A percentile compares a stretch with the other conserved stretches of the same genome.
These are phyloP conservation scores for Catonia carolina DNA, from an alignment of 2,888 invertebrate genomes.

Conservation along the genomic window DNA sequence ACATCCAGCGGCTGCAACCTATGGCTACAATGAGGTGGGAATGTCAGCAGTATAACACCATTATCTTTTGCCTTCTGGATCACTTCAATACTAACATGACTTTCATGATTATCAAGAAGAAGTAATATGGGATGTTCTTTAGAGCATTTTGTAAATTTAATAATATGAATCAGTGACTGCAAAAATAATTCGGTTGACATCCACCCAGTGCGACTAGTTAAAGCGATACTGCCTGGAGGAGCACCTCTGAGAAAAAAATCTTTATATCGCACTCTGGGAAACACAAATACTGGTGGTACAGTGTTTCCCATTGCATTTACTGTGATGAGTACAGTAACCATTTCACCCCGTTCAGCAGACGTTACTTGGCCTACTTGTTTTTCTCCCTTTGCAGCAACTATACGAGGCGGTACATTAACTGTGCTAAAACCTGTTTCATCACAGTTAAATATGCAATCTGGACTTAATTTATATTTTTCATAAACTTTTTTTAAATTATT, in stretches of 20 bases:
- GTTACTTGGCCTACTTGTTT: slow-evolving; percentile 15
- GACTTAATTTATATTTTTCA: slow-evolving; percentile 21
- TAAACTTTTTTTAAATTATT: not conserved
- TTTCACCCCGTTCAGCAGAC: slow-evolving; percentile 17
- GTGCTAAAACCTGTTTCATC: slow-evolving; percentile 23
- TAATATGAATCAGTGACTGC: slow-evolving; percentile 12
- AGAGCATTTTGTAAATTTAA: slow-evolving; percentile 10
- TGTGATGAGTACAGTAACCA: slow-evolving; percentile 5
- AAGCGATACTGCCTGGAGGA: not conserved
- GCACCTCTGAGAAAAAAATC: slow-evolving; percentile 16
- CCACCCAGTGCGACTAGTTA: slow-evolving; percentile 6
- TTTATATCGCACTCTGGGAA: slow-evolving; percentile 18
- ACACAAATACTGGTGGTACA: slow-evolving; percentile 17
- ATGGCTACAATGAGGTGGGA: slow-evolving; percentile 17
- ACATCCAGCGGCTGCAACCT: slow-evolving; percentile 18
- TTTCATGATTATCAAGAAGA: slow-evolving; percentile 21
- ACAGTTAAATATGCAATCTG: slow-evolving; percentile 20
- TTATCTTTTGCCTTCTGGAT: slow-evolving; percentile 9
- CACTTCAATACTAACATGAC: not conserved
- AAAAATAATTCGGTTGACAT: slow-evolving; percentile 7
- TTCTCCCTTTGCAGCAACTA: slow-evolving; percentile 14
- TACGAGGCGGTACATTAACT: slow-evolving; percentile 16
- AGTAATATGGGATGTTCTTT: slow-evolving; percentile 12
- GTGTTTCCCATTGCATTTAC: slow-evolving; percentile 18
- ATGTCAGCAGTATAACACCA: slow-evolving; percentile 17